Conservation (phyloP, 2,888 invertebrate genomes). For the Heliconius ismenius region DNA sequence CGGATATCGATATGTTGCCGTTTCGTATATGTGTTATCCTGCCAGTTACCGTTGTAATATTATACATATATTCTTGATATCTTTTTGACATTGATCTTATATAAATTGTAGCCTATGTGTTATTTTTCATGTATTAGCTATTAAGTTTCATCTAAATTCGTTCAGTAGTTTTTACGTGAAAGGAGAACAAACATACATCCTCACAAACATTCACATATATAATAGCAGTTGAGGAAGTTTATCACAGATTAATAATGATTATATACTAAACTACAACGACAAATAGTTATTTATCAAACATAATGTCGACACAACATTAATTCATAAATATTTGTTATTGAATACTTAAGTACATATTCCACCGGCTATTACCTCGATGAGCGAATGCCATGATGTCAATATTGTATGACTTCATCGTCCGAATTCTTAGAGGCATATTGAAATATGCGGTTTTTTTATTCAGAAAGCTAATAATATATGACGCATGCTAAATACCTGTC, state of each 20-base stretch:
- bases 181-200: too few relatives aligned
- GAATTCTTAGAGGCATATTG: slow-evolving; percentile 31
- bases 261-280: neutral
- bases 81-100: too few relatives aligned
- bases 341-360: slow-evolving; percentile 2
- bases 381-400: slow-evolving; percentile 40
- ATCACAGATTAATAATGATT: neutral
- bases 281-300: slow-evolving; percentile 2
- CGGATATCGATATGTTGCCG: slow-evolving; percentile 3
- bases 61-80: too few relatives aligned
- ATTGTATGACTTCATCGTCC: slow-evolving; percentile 39
- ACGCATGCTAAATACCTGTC: slow-evolving; percentile 3
- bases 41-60: neutral
- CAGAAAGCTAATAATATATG: neutral
- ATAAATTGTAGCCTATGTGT: too few relatives aligned
- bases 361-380: slow-evolving; percentile 30
- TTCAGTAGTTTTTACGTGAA: too few relatives aligned
- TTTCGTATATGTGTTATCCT: slow-evolving; percentile 4
- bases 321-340: slow-evolving; percentile 8
- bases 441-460: slow-evolving; percentile 19
- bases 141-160: too few relatives aligned
- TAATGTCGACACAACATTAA: slow-evolving; percentile 8
- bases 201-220: too few relatives aligned
- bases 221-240: too few relatives aligned
- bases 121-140: too few relatives aligned